Base-by-base conservation (phyloP, 1,140 invertebrate genomes). In the Helicoverpa armigera region DNA sequence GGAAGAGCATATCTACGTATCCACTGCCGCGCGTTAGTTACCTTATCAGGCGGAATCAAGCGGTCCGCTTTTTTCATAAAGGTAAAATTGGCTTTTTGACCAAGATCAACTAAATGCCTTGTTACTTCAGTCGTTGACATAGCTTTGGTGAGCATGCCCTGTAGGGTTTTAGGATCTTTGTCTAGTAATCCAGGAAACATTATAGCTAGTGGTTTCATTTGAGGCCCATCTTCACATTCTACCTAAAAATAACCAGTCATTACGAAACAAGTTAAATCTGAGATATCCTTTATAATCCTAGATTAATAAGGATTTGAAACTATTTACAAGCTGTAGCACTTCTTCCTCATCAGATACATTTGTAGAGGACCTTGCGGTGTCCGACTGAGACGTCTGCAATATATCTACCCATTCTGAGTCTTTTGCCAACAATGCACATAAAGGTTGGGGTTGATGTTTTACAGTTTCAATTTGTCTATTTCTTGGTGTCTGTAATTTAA, bases 121-220 rank as follows among this genome's bases (percentile, higher is more conserved):
- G 91, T 92, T 16, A 94, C 88, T 87, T 92, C 92, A 3, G 90
- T 92, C n/a, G 92, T 94, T 35, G 92, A 94, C 87, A 94, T 91
- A n/a, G 82, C 84, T 78, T 88, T 90, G 48, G 87, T 90, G 31
- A 91, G 79, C 76, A 94, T 87, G 29, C 87, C 88, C 82, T 92
- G 81, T 10, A 92, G 78, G 63, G 86, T 91, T 73, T 87, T 81
- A 29, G 89, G 88, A 63, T 92, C 88, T 85, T 90, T 86, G 31
- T 90, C 83, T 18, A 92, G 75, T 65, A 93, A 80, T 12, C 82
- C 86, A 29, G 92, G 91, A 81, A 93, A 93, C 87, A 93, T 89
- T 69, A 89, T 87, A 13, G 87, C 88, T 35, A 93, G 56, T 11
- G 92, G 91, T 83, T 92, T 89, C 78, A 88, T 86, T 84, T 90